Conservation (phyloP, 2,797 vertebrate species). For the Peromyscus attwateri region DNA sequence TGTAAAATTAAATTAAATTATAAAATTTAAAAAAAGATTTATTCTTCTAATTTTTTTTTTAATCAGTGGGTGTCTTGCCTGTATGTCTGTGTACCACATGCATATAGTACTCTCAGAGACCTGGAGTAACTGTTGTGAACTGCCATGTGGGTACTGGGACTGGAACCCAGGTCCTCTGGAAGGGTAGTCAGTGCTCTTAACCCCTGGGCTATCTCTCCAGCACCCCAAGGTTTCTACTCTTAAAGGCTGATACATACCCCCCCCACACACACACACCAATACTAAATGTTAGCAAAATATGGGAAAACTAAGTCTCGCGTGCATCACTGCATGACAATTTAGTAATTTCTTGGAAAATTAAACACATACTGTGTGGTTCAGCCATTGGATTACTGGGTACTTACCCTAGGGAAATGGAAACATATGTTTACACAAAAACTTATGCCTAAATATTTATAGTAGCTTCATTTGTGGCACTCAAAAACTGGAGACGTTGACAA, state of each 20-base stretch:
- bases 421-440: background rate
- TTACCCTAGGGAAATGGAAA: slow-evolving; percentile 35
- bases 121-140: background rate
- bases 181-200: background rate
- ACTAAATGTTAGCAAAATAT: background rate
- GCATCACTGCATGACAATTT: background rate
- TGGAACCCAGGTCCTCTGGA: background rate
- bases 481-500: slow-evolving; percentile 9
- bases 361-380: background rate
- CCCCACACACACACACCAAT: background rate
- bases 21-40: background rate
- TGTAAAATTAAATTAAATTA: too few species aligned
- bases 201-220: background rate
- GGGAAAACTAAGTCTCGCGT: background rate
- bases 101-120: background rate
- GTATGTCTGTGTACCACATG: background rate
- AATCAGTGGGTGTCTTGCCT: background rate
- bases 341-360: slow-evolving; percentile 49
- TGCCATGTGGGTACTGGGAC: background rate
- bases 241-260: background rate
- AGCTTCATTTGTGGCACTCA: slow-evolving; percentile 44
- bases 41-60: background rate
- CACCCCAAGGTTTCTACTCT: background rate
- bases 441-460: slow-evolving; percentile 13
- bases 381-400: background rate